Conservation (phyloP, 2,797 vertebrate species). For the Falco columbarius region DNA sequence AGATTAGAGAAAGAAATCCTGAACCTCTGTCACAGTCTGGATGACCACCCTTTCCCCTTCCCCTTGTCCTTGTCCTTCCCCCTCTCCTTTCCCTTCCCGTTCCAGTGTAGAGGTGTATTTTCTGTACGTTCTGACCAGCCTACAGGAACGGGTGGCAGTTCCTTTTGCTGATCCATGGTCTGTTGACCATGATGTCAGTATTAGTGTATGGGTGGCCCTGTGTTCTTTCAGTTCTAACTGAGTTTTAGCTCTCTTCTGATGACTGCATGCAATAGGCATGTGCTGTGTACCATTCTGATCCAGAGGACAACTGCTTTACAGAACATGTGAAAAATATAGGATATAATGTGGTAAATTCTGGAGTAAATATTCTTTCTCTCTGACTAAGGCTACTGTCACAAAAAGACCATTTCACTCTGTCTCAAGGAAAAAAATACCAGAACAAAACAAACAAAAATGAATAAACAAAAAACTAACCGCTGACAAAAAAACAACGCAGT, state of each 20-base stretch:
- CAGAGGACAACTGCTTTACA: neutral
- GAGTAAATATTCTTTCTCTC: neutral
- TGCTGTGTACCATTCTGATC: neutral
- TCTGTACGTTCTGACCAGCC: neutral
- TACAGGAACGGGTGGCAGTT: neutral
- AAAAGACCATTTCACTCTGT: neutral
- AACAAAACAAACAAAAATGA: neutral
- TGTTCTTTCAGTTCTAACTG: neutral
- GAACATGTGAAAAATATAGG: neutral
- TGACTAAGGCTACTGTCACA: neutral
- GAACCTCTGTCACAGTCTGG: neutral
- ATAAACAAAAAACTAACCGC: neutral
- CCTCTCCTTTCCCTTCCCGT: neutral
- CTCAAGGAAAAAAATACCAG: neutral
- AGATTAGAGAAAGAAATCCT: neutral
- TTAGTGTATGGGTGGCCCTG: neutral
- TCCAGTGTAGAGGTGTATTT: neutral
- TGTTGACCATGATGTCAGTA: neutral
- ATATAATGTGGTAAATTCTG: neutral
- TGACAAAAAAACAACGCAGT: neutral
- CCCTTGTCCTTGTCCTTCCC: neutral
- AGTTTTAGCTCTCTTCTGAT: neutral
- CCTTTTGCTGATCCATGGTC: neutral
- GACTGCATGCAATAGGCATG: neutral
- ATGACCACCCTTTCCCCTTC: neutral